Percentiles rank a stretch among this genome's conserved stretches.
Conservation (phyloP, 2,797 vertebrate species). For the Rhinichthys osculus region DNA sequence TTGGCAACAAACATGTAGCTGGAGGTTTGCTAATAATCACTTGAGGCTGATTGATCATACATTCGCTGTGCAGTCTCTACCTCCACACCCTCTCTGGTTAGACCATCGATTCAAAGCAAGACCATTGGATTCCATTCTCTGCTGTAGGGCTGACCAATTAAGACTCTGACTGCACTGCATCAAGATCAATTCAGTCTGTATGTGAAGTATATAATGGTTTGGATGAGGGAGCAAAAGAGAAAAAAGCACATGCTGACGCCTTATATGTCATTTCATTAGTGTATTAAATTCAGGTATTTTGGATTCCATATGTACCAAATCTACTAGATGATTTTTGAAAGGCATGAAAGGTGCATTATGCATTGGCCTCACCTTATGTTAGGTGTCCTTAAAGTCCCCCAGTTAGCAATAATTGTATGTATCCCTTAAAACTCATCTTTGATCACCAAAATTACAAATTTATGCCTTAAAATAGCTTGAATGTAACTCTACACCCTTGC, state of each 20-base stretch:
- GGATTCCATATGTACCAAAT: background rate
- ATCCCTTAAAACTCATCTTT: too few species aligned
- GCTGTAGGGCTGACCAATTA: slow-evolving; percentile 98
- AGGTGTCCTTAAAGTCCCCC: background rate
- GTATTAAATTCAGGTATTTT: background rate
- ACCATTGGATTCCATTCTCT: slow-evolving; percentile 95
- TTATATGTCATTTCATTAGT: slow-evolving; percentile 8
- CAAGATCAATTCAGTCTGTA: slow-evolving; percentile 95
- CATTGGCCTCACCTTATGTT: background rate
- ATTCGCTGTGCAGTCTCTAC: slow-evolving; percentile 83
- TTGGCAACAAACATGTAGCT: slow-evolving; percentile 66
- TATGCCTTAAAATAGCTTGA: too few species aligned
- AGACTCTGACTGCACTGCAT: slow-evolving; percentile 99
- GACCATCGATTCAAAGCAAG: slow-evolving; percentile 89
- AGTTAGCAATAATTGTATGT: too few species aligned
- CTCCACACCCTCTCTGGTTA: slow-evolving; percentile 88
- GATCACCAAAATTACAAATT: too few species aligned
- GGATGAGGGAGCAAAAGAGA: slow-evolving; percentile 49
- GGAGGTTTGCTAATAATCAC: slow-evolving; percentile 77
- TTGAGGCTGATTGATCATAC: slow-evolving; percentile 86
- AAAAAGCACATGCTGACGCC: slow-evolving; percentile 23
- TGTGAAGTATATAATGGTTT: slow-evolving; percentile 78
- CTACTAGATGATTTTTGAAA: background rate
- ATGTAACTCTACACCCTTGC: too few species aligned
- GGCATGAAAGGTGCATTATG: background rate